Conservation (phyloP, 2,113 vertebrate species). For the Burhinus oedicnemus region DNA sequence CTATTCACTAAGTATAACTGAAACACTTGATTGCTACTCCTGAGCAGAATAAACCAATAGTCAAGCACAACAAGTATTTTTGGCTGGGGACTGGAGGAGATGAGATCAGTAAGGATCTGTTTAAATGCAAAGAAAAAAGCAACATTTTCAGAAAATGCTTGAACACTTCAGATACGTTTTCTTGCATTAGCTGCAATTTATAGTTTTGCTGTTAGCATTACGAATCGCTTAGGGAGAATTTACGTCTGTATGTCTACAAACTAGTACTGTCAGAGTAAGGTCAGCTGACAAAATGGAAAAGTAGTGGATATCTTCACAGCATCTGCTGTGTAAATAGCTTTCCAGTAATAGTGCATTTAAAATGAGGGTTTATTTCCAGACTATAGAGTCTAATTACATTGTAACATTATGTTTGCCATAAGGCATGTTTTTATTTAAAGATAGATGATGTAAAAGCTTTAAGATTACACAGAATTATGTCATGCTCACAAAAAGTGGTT, state of each 20-base stretch:
- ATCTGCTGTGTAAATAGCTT: conserved; percentile 63
- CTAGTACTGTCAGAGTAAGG: conserved; percentile 6
- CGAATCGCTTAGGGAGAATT: conserved; percentile 40
- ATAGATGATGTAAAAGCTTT: conserved; percentile 29
- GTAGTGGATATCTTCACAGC: conserved; percentile 61
- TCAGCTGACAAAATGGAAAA: conserved; percentile 52
- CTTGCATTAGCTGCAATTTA: conserved; percentile 63
- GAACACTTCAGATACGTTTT: conserved; percentile 17
- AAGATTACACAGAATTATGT: neutral
- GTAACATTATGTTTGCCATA: conserved; percentile 49
- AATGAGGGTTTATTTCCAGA: conserved; percentile 37
- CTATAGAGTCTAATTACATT: conserved; percentile 58
- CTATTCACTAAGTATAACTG: conserved; percentile 73
- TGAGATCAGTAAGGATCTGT: neutral
- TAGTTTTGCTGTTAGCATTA: conserved; percentile 15
- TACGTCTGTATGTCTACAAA: neutral
- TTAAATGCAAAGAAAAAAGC: conserved; percentile 41
- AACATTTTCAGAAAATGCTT: conserved; percentile 45
- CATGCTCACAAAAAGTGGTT: neutral
- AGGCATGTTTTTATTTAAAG: conserved; percentile 59
- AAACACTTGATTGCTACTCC: conserved; percentile 71
- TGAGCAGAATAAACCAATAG: conserved; percentile 51
- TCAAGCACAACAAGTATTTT: conserved; percentile 1
- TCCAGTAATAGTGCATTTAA: conserved; percentile 56
- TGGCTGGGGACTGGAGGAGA: neutral